Evolutionary conservation across 2,888 invertebrate genomes (phyloP).

Genomic region (Eristalis tenax): DNA sequence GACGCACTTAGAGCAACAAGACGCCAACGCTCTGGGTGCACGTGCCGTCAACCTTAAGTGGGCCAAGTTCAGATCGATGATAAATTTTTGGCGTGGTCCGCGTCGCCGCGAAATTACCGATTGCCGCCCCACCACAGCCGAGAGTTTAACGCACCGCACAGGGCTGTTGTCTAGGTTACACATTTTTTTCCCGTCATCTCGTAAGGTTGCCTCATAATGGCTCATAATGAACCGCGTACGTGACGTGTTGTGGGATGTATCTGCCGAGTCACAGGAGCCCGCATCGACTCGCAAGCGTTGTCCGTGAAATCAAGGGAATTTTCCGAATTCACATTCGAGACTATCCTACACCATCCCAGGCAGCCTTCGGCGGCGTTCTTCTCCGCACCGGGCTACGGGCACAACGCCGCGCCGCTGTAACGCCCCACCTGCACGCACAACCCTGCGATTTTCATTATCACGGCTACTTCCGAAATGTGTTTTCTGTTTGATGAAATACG

Average conservation of each 20-base stretch:
- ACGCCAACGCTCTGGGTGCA: constrained; percentile 46
- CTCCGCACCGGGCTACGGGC: neutral
- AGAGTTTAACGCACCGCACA: constrained; percentile 47
- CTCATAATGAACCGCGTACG: constrained; percentile 37
- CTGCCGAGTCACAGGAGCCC: constrained; percentile 14
- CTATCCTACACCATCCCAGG: neutral
- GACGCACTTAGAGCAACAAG: neutral
- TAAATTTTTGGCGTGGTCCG: constrained; percentile 31
- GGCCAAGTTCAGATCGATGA: constrained; percentile 62
- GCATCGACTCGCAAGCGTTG: constrained; percentile 4
- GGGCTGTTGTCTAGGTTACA: constrained; percentile 54
- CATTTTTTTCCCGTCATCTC: constrained; percentile 18
- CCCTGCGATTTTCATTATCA: constrained; percentile 56
- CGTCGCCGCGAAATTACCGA: constrained; percentile 16
- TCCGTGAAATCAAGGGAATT: constrained; percentile 21
- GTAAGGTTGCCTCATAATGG: constrained; percentile 41
- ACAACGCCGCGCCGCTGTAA: neutral
- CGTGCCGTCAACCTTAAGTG: constrained; percentile 46
- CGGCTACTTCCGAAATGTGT: constrained; percentile 61
- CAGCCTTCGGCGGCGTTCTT: neutral
- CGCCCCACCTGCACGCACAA: neutral
- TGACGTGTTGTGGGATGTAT: constrained; percentile 21
- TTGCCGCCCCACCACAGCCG: neutral
- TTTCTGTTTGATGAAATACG: constrained; percentile 31
- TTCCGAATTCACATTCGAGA: neutral